phyloP scores from a whole-genome alignment of 1,140 invertebrate species.

The Platyura marginata region DNA sequence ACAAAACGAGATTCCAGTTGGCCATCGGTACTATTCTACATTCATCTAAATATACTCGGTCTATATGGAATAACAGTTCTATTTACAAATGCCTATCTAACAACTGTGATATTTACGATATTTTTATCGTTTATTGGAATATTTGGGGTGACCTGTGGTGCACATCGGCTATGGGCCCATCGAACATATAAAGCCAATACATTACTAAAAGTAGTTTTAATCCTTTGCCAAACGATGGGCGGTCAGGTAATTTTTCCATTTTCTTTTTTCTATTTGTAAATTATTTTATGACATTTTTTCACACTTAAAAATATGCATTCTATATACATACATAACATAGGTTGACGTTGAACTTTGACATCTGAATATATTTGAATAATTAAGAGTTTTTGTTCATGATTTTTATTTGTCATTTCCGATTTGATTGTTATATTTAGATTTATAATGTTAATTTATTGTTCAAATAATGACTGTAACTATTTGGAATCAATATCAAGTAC shows the following conservation, averaged over 20 bases:
- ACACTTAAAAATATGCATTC: too few species aligned
- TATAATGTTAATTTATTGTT: too few species aligned
- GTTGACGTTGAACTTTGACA: too few species aligned
- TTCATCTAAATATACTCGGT: constrained; percentile 43
- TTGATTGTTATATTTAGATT: too few species aligned
- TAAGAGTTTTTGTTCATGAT: too few species aligned
- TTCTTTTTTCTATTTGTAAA: too few species aligned
- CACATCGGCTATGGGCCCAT: constrained; percentile 85
- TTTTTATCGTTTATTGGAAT: constrained; percentile 35
- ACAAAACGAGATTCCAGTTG: constrained; percentile 37
- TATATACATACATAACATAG: too few species aligned
- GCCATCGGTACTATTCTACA: constrained; percentile 42
- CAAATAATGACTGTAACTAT: too few species aligned
- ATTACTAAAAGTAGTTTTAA: constrained; percentile 51
- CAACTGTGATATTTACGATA: constrained; percentile 36
- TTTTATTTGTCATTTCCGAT: too few species aligned
- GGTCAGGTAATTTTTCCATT: constrained; percentile 47
- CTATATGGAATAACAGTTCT: constrained; percentile 36
- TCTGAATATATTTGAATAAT: too few species aligned
- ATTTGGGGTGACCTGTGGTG: constrained; percentile 65
- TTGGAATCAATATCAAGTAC: too few species aligned
- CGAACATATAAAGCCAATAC: constrained; percentile 54
- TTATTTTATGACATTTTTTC: too few species aligned
- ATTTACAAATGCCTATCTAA: constrained; percentile 35
- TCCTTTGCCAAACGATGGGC: constrained; percentile 59